Conservation (phyloP, 2,888 invertebrate genomes). For the Hirtodrosophila cameraria region DNA sequence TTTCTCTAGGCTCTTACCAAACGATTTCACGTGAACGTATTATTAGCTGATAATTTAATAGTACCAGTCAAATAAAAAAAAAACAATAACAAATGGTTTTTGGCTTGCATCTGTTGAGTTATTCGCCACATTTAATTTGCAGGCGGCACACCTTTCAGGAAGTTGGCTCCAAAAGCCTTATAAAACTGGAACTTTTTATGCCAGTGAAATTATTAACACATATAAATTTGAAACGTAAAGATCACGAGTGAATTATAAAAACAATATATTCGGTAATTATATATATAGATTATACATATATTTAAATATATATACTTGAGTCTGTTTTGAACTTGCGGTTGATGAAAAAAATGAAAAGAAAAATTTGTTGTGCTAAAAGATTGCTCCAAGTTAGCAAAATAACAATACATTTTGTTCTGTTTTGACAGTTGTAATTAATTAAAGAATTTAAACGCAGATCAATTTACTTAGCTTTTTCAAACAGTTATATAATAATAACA, state of each 20-base stretch:
- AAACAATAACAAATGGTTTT: constrained; percentile 33
- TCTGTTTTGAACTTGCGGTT: no score
- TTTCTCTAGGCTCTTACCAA: background rate
- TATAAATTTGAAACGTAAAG: constrained; percentile 8
- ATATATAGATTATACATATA: background rate
- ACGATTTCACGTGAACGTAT: constrained; percentile 6
- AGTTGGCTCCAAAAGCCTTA: constrained; percentile 2
- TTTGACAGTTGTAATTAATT: no score
- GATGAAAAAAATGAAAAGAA: no score
- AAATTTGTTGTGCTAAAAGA: no score
- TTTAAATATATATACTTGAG: no score
- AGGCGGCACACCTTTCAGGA: constrained; percentile 1
- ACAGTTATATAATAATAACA: no score
- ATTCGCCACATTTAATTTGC: constrained; percentile 7
- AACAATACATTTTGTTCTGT: no score
- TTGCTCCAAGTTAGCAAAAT: no score
- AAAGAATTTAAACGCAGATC: no score
- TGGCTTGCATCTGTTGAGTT: background rate
- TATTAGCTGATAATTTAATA: constrained; percentile 16
- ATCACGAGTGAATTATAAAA: background rate
- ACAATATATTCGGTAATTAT: no score
- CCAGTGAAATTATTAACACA: background rate
- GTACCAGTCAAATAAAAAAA: constrained; percentile 5
- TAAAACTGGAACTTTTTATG: background rate
- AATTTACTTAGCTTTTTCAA: no score